Conservation (phyloP, 2,888 invertebrate genomes). For the Altica lythri region DNA sequence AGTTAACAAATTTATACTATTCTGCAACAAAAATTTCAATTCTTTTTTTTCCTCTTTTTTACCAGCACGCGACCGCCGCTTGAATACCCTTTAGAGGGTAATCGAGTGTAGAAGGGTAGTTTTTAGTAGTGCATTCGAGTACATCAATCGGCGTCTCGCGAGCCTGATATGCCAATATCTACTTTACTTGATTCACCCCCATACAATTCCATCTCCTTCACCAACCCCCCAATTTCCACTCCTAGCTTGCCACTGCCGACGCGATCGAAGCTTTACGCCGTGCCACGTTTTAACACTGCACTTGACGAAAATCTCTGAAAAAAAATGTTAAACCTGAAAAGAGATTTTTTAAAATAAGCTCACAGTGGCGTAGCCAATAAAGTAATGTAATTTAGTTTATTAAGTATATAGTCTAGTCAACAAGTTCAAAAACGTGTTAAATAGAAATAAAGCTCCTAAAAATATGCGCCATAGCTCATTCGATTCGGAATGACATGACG, state of each 20-base stretch:
- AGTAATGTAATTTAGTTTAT: too few relatives aligned
- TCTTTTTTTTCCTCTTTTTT: too few relatives aligned
- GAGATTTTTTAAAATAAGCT: conserved; percentile 22
- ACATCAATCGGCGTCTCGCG: conserved; percentile 56
- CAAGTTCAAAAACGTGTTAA: too few relatives aligned
- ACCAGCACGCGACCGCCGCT: conserved; percentile 15
- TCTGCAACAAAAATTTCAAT: too few relatives aligned
- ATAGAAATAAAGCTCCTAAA: too few relatives aligned
- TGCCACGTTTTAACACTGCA: conserved; percentile 32
- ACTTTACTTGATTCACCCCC: conserved; percentile 52
- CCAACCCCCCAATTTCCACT: conserved; percentile 12
- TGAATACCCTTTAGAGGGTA: conserved; percentile 42
- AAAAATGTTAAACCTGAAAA: conserved; percentile 27
- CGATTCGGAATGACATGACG: too few relatives aligned
- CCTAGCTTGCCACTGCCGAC: conserved; percentile 7
- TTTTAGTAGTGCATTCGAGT: conserved; percentile 49
- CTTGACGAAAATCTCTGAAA: conserved; percentile 35
- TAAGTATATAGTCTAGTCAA: too few relatives aligned
- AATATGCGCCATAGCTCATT: too few relatives aligned
- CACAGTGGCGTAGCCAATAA: conserved; percentile 22
- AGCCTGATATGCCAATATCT: conserved; percentile 61
- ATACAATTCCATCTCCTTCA: too few relatives aligned
- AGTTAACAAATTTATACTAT: too few relatives aligned
- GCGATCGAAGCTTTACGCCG: conserved; percentile 26
- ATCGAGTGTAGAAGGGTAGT: conserved; percentile 48